These are phyloP conservation scores for Pluvianellus socialis DNA, from an alignment of 2,113 vertebrate genomes.

Conservation along the genomic window DNA sequence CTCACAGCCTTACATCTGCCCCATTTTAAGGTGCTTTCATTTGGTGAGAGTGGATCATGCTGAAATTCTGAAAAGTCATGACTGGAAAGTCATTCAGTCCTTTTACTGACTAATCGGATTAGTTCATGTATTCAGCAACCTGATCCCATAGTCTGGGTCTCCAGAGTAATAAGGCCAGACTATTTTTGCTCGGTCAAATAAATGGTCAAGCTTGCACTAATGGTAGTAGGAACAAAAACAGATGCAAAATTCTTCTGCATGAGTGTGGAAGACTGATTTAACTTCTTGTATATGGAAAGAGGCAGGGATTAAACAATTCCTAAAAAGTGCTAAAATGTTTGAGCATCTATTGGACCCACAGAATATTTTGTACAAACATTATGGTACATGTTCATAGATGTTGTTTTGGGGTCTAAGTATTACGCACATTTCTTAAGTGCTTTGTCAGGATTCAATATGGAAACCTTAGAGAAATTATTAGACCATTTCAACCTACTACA, in stretches of 20 bases:
- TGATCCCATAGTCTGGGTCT: background rate
- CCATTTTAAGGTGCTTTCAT: background rate
- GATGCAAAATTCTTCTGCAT: background rate
- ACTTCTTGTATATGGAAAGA: background rate
- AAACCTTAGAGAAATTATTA: background rate
- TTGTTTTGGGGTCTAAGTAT: too few relatives aligned
- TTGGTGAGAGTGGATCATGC: background rate
- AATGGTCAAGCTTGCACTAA: background rate
- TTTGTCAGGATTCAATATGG: background rate
- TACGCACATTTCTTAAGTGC: background rate
- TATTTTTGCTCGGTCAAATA: background rate
- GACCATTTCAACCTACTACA: background rate
- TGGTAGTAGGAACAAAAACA: background rate
- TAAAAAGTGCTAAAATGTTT: background rate
- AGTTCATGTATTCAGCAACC: background rate
- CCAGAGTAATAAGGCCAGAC: background rate
- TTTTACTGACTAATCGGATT: background rate
- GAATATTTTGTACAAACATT: background rate
- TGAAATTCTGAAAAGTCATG: background rate
- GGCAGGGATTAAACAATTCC: background rate
- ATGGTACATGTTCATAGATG: background rate
- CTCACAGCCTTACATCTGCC: background rate
- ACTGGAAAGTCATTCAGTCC: background rate
- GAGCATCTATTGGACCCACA: background rate
- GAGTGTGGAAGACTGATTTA: background rate